phyloP scores from a whole-genome alignment of 1,140 invertebrate genomes.

The Pygmarrhopalites habei region DNA sequence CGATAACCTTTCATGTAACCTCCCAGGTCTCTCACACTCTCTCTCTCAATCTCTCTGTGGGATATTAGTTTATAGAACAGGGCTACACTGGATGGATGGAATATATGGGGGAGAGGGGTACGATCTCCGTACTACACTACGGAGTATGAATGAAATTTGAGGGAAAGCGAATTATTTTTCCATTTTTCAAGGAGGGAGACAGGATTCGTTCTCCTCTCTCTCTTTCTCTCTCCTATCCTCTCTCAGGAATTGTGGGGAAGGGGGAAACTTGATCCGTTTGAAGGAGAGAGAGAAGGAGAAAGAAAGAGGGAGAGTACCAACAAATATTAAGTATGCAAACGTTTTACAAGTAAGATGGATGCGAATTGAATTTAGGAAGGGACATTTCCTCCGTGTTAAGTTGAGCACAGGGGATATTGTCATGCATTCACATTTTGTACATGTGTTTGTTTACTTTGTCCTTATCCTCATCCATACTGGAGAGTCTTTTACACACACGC shows the following conservation, averaged over 20 bases:
- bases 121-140: too few species aligned
- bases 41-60: too few species aligned
- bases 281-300: background rate
- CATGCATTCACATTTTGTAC: background rate
- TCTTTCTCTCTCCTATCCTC: too few species aligned
- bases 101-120: too few species aligned
- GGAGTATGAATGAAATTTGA: background rate
- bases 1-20: too few species aligned
- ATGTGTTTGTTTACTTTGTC: slow-evolving; percentile 10
- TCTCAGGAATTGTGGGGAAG: slow-evolving; percentile 11
- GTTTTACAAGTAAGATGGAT: slow-evolving; percentile 24
- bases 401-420: background rate
- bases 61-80: too few species aligned
- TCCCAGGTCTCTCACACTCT: too few species aligned
- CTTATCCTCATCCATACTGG: background rate
- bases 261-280: too few species aligned
- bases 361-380: slow-evolving; percentile 25
- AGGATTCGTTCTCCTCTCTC: background rate
- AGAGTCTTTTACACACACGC: too few species aligned
- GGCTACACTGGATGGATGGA: too few species aligned
- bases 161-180: slow-evolving; percentile 18
- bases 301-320: background rate
- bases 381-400: background rate
- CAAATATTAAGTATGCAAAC: slow-evolving; percentile 24
- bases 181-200: slow-evolving; percentile 18